Base-by-base conservation (phyloP, 92 coral and sea anemone species). In the Parazoanthus darwini region DNA sequence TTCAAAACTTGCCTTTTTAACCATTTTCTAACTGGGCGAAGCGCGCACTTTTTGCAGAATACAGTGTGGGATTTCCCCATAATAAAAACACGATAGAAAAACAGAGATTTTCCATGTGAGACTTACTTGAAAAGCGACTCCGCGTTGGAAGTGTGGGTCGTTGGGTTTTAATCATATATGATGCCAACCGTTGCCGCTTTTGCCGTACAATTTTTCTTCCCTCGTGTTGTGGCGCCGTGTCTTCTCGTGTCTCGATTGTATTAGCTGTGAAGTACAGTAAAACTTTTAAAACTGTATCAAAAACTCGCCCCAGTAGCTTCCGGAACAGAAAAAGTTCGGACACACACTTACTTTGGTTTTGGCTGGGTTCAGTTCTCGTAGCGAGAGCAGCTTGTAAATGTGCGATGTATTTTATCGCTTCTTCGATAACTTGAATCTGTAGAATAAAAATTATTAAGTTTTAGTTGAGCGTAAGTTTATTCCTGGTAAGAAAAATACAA, bases 361-460 rank as follows among this genome's bases (percentile, higher is more conserved):
- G 74, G 80, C 51, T 82, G 39, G 87, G 67, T n/a, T 92, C 92
- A 25, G 88, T 86, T 35, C 94, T 96, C 43, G 95, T 90, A 35
- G 92, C 89, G 25, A 97, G 91, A 20, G 98, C 95, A 18, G 91
- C 97, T 85, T 97, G 99, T 15, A 97, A 91, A 79, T 92, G 94
- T 51, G 99, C 99, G 76, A 97, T 97, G 86, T 97, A 97, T 89
- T 95, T 97, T 59, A 97, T 97, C 23, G 99, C 99, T 86, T 97
- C 99, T 86, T 97, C 99, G 77, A 97, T 92, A 29, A 97, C 99
- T 75, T 97, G 95, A 78, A 97, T 97, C 99, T 97, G 88, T 73
- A 81, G 78, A 18, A 88, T 72, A 42, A 51, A 38, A 48, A 65
- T 51, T 22, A 33, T 66, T n/a, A 22, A 70, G 3, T 84, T 51